Base-by-base conservation (phyloP, 2,888 invertebrate species). In the Drosophila nr. fundita region DNA sequence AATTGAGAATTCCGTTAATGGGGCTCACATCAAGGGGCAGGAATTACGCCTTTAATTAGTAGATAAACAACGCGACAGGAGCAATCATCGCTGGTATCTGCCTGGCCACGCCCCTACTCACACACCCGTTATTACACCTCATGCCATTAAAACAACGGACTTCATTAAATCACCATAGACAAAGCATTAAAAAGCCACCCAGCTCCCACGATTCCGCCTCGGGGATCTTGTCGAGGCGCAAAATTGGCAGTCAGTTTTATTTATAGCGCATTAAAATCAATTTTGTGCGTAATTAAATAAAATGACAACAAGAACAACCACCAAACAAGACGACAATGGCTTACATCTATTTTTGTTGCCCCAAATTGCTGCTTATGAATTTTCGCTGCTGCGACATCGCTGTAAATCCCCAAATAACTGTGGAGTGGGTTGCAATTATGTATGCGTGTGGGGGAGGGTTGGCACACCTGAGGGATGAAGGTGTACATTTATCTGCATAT, bases 191-290 rank as follows among this genome's bases (percentile, higher is more conserved):
- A 64, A 75, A 45, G 34, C 60, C 50, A 7, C 27, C 15, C 18
- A 29, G 6, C 13, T 32, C 21, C 53, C 24, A 24, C 27, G 11
- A 29, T 21, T 18, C 11, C 1, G 0, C 5, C 58, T 13, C n/a
- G n/a, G 49, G 6, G 10, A n/a, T 45, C 66, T 45, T 24, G 38
- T 32, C 48, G 76, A 72, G 68, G 55, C 87, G 59, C 67, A 74
- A 84, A 87, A 84, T 87, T 84, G 83, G 83, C 78, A 74, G 59
- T 73, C 70, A 60, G 58, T 68, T 83, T 77, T 86, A 86, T 86
- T 88, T 86, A 88, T 86, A 86, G 89, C 82, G 66, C 78, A 87
- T 88, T 87, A 80, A 87, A 86, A 83, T 88, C 89, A 88, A 88
- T 83, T 86, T 87, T 71, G 74, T 74, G 74, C 84, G 80, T 86